A percentile compares a stretch with the other conserved stretches of the same genome.
These are phyloP conservation scores for Haliclystus octoradiatus DNA, from an alignment of 30 jellyfish, hydroid and myxozoan species.

Conservation along the genomic window DNA sequence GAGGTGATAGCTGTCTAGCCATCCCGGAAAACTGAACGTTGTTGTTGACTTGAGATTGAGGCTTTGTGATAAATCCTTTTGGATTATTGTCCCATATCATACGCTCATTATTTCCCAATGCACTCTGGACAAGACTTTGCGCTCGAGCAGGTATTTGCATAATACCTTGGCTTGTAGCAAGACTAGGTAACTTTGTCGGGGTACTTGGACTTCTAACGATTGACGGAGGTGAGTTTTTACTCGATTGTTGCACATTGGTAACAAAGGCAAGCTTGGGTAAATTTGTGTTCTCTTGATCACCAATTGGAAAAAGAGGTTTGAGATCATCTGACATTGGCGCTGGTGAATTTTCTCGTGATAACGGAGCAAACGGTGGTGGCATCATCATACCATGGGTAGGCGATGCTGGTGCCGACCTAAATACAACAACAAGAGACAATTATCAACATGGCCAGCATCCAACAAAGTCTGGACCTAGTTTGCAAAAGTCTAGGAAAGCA, in stretches of 20 bases:
- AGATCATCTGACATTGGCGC: not conserved
- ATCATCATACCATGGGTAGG: constrained; percentile 98
- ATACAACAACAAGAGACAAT: not conserved
- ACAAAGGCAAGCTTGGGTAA: not conserved
- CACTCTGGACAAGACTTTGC: not conserved
- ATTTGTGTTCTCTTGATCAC: not conserved
- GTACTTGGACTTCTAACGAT: not conserved
- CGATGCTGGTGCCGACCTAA: constrained; percentile 98
- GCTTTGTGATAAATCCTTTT: not conserved
- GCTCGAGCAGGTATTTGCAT: not conserved
- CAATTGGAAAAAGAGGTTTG: not conserved
- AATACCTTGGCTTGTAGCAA: not conserved
- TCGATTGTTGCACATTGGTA: not conserved
- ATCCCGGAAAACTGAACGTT: not conserved
- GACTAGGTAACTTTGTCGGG: not conserved
- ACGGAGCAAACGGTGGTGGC: constrained; percentile 82
- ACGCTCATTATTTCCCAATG: not conserved
- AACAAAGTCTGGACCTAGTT: not conserved
- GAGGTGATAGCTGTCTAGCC: not conserved
- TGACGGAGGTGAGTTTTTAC: not conserved
- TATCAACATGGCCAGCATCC: not conserved
- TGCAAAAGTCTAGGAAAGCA: not conserved
- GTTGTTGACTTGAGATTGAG: not conserved
- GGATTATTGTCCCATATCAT: not conserved
- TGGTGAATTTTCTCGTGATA: not conserved